Evolutionary conservation across 2,888 invertebrate species (phyloP), one percentile per base, ranked within the genome.

Genomic region (Ormyrus pomaceus): DNA sequence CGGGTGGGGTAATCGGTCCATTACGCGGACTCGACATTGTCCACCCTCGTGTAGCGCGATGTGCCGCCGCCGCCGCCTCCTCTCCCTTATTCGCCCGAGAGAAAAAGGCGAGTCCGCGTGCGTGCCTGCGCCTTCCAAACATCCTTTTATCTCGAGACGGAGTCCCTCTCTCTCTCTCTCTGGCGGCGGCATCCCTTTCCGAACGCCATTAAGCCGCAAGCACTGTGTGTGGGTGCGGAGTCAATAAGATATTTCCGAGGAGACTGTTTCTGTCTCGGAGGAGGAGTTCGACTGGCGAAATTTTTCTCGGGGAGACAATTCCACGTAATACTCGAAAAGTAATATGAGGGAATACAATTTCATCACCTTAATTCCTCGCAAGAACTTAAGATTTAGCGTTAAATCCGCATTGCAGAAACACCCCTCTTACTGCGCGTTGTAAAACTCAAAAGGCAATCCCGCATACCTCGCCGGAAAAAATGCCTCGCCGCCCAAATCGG

Each of bases 1-100:
- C 89, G 53, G 72, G 86, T 87, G 88, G 88, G 88, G 88, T 90
- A 90, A 90, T 91, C 90, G 90, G 86, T 89, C 90, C 89, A 90
- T 90, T 90, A 90, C 90, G 87, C 86, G 88, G 85, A 84, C 87
- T 85, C 83, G 86, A 87, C 85, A 86, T 87, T 88, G 89, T 89
- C 89, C 89, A 89, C 88, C 88, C 87, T 81, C 83, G 71, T 34
- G 34, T 34, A 34, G 34, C 34, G 34, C 34, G 34, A 34, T 34
- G 34, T 58, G 50, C 6, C 13, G 34, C 7, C 13, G 45, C n/a
- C 34, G 65, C 77, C 64, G 77, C 62, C 74, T 82, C 82, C 70
- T 34, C 50, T 84, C 70, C 65, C 19, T 61, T n/a, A n/a, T n/a
- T 82, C 77, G 78, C 56, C 73, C 72, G 77, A 80, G 59, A 59